Base-by-base conservation (phyloP, 2,888 invertebrate species). In the Luffia ferchaultella region DNA sequence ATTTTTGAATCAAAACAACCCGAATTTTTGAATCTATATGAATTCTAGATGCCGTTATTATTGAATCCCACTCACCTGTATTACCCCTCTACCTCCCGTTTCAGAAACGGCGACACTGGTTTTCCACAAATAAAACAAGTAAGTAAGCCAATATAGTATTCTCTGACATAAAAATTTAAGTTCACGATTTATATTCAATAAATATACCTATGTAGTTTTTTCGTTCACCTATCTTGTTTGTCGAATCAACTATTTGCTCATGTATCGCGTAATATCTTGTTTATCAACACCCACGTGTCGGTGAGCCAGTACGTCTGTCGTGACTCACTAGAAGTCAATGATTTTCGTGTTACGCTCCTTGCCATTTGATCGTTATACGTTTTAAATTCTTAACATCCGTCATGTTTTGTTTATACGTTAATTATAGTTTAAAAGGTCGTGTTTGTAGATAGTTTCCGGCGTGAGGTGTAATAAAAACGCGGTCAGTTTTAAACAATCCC, bases 401-500 rank as follows among this genome's bases (percentile, higher is more conserved):
- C 56, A 48, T 54, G 52, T 50, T 62, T 64, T 60, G 62, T 64
- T 65, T 58, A 61, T 57, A 57, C 64, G 65, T 65, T 76, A 73
- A 73, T 70, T 70, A 70, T 73, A 73, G 65, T 62, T 51, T 55
- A 61, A 57, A 62, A 63, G 58, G 55, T 60, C 55, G 54, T 72
- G 75, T 76, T 73, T 73, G 72, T 65, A 59, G 57, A 61, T 63
- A 63, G 65, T 70, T 73, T 74, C 73, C 70, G 69, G 70, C 60
- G 62, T 60, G 64, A 16, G 17, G 43, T 43, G 43, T 43, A 17
- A 16, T n/a, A 43, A 43, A 16, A 15, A n/a, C n/a, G 7, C 7
- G 16, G 43, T 15, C 16, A 16, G n/a, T 43, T 16, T 43, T 43
- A 49, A 43, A 43, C 43, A 17, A 43, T 43, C 9, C 43, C 20